Evolutionary conservation across 2,797 vertebrate species (phyloP).

Genomic region (Labeo calbasu): DNA sequence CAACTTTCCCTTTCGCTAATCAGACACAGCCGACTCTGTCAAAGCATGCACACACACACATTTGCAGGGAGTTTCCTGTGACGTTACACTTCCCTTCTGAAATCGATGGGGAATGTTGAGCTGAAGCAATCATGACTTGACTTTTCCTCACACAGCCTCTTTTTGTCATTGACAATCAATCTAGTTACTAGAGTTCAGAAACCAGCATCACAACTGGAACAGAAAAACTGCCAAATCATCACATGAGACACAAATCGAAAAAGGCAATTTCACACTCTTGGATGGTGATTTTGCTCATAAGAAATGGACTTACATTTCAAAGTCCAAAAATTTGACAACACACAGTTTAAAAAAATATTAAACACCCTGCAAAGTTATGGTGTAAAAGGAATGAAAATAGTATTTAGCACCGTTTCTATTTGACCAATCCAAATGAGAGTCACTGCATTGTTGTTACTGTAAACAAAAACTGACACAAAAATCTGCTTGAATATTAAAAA

Average conservation of each 20-base stretch:
- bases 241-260: too few species aligned
- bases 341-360: too few species aligned
- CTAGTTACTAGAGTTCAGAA: not conserved
- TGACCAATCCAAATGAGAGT: too few species aligned
- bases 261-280: not conserved
- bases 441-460: too few species aligned
- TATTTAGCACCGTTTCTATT: too few species aligned
- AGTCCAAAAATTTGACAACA: too few species aligned
- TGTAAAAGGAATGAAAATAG: too few species aligned
- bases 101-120: not conserved
- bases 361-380: too few species aligned
- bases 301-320: too few species aligned
- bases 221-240: not conserved
- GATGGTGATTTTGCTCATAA: not conserved
- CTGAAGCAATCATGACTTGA: not conserved
- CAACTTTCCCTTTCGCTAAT: conserved; percentile 37
- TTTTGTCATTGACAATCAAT: not conserved
- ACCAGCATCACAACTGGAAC: not conserved
- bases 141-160: not conserved
- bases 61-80: not conserved
- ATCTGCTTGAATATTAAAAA: too few species aligned
- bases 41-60: conserved; percentile 3
- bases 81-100: not conserved
- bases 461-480: too few species aligned
- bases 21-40: conserved; percentile 25